Evolutionary conservation across 2,113 vertebrate genomes (phyloP), one percentile per base, ranked within the genome.

Genomic region (Ammodytes dubius): DNA sequence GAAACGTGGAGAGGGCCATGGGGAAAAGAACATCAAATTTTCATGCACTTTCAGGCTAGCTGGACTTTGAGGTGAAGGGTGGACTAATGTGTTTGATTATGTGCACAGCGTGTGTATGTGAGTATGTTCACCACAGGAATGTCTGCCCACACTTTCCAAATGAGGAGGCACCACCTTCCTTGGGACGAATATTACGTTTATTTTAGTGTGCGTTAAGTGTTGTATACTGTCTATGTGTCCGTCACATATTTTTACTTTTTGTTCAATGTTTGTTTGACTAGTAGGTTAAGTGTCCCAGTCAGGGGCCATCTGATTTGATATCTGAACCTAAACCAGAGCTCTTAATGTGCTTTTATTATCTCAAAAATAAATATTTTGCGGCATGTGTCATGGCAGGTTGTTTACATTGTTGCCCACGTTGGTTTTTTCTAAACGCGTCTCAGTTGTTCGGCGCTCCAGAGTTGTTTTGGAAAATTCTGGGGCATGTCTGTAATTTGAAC

Each of bases 381-480:
- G 13, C 17, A 17, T 56, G 69, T 59, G 61, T 79, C 71, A 52
- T 13, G 2, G 45, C 27, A 35, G 42, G 60, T 72, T 92, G 89
- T 91, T 91, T 82, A 91, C 86, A 89, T 88, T 83, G 70, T 87
- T 81, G 78, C 82, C 73, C 65, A 53, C 82, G 65, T 82, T 61
- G 73, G 73, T 83, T 89, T 27, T 27, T 85, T 88, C 64, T 81
- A 86, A 87, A 92, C 78, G 75, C 56, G 45, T 81, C 63, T 80
- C 43, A 11, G 79, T 84, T 82, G 83, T 82, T 84, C 15, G 42
- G 53, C 53, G 82, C 85, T 82, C 27, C 76, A 57, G 83, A 81
- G 87, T 91, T 91, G 90, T 90, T 89, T 90, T 94, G 88, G 87
- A 92, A 89, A 91, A 91, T 89, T 88, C 86, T 35, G n/a, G 27